Conservation (phyloP, 2,888 invertebrate species). For the Phyllotreta cruciferae region DNA sequence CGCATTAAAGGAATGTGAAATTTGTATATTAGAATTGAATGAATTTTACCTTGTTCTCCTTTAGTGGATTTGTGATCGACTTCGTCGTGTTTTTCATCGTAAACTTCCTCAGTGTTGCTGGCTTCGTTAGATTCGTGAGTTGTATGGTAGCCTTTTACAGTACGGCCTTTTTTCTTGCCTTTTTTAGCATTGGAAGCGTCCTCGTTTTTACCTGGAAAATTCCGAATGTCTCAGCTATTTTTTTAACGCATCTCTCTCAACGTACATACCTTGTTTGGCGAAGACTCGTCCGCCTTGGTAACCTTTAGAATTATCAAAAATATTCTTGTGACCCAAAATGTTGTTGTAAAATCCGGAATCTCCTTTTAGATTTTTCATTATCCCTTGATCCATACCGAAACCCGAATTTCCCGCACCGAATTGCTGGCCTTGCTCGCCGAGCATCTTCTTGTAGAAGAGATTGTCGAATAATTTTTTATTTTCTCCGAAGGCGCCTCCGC, state of each 20-base stretch:
- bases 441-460: slow-evolving; percentile 33
- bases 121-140: slow-evolving; percentile 73
- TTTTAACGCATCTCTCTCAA: background rate
- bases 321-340: slow-evolving; percentile 66
- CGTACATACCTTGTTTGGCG: slow-evolving; percentile 63
- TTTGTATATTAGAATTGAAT: slow-evolving; percentile 38
- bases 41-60: slow-evolving; percentile 63
- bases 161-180: slow-evolving; percentile 70
- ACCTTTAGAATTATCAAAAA: slow-evolving; percentile 65
- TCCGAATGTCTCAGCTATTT: background rate
- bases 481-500: slow-evolving; percentile 29
- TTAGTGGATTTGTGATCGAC: slow-evolving; percentile 67
- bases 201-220: slow-evolving; percentile 61
- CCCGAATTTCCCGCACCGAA: slow-evolving; percentile 33
- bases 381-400: slow-evolving; percentile 62
- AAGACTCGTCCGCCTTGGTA: slow-evolving; percentile 66
- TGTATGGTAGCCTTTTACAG: slow-evolving; percentile 70
- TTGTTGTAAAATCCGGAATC: slow-evolving; percentile 65
- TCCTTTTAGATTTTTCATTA: slow-evolving; percentile 53
- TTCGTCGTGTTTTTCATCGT: slow-evolving; percentile 71
- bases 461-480: slow-evolving; percentile 38
- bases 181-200: slow-evolving; percentile 65
- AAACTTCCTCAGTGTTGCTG: slow-evolving; percentile 70
- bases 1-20: background rate
- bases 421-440: slow-evolving; percentile 32